phyloP scores from a whole-genome alignment of 2,888 invertebrate genomes.

The Mythimna lalbum region DNA sequence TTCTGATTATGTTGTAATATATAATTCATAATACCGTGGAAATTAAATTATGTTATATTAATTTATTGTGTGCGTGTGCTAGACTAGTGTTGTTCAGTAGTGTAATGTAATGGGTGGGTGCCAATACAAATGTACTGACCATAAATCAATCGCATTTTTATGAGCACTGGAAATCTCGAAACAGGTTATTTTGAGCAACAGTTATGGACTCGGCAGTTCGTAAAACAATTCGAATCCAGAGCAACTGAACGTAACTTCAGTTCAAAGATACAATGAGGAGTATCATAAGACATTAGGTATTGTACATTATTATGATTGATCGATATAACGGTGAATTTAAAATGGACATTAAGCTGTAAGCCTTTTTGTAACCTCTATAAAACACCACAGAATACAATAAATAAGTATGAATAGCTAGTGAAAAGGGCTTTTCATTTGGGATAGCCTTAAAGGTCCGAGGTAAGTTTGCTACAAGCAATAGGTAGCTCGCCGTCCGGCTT shows the following conservation, averaged over 20 bases:
- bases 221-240: slow-evolving; percentile 78
- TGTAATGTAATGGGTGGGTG: slow-evolving; percentile 77
- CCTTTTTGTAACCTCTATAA: too few species aligned
- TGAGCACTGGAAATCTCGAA: slow-evolving; percentile 78
- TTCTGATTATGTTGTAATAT: slow-evolving; percentile 54
- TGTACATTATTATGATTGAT: not conserved
- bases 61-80: slow-evolving; percentile 61
- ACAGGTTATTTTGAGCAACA: slow-evolving; percentile 78
- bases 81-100: slow-evolving; percentile 68
- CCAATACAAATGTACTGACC: slow-evolving; percentile 78
- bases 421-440: too few species aligned
- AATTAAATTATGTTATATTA: slow-evolving; percentile 63
- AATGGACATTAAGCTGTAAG: too few species aligned
- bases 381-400: too few species aligned
- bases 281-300: not conserved
- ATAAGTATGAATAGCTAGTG: too few species aligned
- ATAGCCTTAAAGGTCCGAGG: too few species aligned
- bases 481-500: too few species aligned
- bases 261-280: slow-evolving; percentile 27
- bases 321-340: too few species aligned
- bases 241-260: slow-evolving; percentile 59
- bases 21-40: slow-evolving; percentile 45
- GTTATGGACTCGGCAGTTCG: slow-evolving; percentile 81
- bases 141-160: slow-evolving; percentile 86
- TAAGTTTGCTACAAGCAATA: not conserved